Evolutionary conservation across 2,888 invertebrate species (phyloP).

Genomic region (Netelia inedita): DNA sequence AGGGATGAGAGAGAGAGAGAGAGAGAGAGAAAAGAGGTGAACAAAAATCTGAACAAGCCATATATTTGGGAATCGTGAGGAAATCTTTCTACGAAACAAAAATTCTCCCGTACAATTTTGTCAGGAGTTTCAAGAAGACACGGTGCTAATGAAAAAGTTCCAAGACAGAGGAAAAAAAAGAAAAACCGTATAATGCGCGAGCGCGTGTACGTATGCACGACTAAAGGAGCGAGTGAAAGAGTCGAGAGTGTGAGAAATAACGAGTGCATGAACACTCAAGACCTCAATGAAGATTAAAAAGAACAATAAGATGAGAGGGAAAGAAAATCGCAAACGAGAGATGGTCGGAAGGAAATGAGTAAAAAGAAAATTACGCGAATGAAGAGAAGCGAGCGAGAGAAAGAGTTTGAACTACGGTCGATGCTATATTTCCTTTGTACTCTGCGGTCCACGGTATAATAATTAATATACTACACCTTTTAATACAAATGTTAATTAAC

Average conservation of each 20-base stretch:
- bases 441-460: conserved; percentile 62
- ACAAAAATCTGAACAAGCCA: conserved; percentile 7
- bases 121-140: conserved; percentile 74
- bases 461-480: conserved; percentile 56
- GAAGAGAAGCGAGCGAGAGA: conserved; percentile 54
- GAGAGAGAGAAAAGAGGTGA: conserved; percentile 40
- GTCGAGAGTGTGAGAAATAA: conserved; percentile 63
- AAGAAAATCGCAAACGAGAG: conserved; percentile 32
- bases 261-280: conserved; percentile 56
- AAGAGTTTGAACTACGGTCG: conserved; percentile 46
- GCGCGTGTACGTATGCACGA: conserved; percentile 68
- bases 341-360: conserved; percentile 52
- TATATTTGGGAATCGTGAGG: conserved; percentile 10
- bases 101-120: conserved; percentile 45
- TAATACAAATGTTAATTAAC: conserved; percentile 56
- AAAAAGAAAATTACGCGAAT: conserved; percentile 41
- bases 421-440: conserved; percentile 63
- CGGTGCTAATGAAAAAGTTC: conserved; percentile 83
- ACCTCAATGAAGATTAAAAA: conserved; percentile 17
- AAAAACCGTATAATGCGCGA: conserved; percentile 63
- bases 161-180: conserved; percentile 67
- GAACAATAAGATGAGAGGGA: conserved; percentile 1
- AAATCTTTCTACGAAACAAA: conserved; percentile 41
- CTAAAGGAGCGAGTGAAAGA: conserved; percentile 58
- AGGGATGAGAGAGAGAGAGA: conserved; percentile 40